Base-by-base conservation (phyloP, 2,113 vertebrate species). In the Cryptotis parvus region DNA sequence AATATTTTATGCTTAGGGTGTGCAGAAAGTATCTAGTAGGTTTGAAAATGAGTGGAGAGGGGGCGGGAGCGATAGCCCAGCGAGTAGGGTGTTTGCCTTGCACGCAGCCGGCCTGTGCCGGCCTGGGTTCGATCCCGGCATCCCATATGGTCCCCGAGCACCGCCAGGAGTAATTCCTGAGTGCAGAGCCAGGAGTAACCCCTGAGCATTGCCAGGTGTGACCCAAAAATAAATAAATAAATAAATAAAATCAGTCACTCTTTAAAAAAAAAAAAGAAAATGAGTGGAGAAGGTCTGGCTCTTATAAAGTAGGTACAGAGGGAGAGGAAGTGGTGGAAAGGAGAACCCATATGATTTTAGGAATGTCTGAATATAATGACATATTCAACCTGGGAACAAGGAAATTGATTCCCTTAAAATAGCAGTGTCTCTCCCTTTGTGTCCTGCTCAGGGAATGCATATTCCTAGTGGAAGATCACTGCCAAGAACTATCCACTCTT, bases 361-460 rank as follows among this genome's bases (percentile, higher is more conserved):
- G 73, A 77, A 43, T 77, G 45, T 18, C 49, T 68, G n/a, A n/a
- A n/a, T n/a, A n/a, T n/a, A n/a, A n/a, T n/a, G n/a, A n/a, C 73
- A 24, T 58, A 58, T 87, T 84, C 77, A 84, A 74, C 63, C 29
- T 45, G 26, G 58, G n/a, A 8, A 41, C 29, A 5, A 33, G 41
- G 39, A 70, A 77, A 75, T 74, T 91, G 55, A 58, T 58, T 58
- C 90, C 37, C 73, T 81, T 72, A 61, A 52, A 52, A 73, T 31
- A 49, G 52, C 29, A 75, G 73, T 66, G 31, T 58, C 22, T 33
- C 5, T 10, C 33, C 43, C 18, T 83, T 72, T 52, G 5, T 27
- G 33, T 49, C 26, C 49, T 52, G 26, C 65, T 69, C 12, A 70
- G 27, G 61, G 16, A 68, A 80, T 69, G 22, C 22, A 9, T 1